Conservation (phyloP, 2,797 vertebrate genomes). For the Acanthurus tractus region DNA sequence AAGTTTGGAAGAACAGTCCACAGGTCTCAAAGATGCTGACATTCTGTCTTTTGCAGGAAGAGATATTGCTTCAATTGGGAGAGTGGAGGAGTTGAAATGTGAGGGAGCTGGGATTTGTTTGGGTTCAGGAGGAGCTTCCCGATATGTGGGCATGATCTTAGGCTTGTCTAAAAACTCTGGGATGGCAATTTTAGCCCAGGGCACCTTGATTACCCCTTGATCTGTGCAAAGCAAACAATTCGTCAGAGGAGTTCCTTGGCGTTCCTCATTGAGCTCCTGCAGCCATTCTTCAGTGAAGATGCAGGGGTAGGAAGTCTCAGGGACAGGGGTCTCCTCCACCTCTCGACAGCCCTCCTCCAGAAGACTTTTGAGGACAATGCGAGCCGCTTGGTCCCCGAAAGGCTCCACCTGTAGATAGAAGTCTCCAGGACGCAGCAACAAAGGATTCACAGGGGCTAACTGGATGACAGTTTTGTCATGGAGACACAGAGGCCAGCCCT, state of each 20-base stretch:
- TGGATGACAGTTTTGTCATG: slow-evolving; percentile 92
- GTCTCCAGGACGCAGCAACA: slow-evolving; percentile 92
- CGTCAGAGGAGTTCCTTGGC: slow-evolving; percentile 82
- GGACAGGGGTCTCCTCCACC: slow-evolving; percentile 88
- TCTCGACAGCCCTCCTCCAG: slow-evolving; percentile 86
- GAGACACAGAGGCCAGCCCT: slow-evolving; percentile 96
- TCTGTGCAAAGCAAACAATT: slow-evolving; percentile 92
- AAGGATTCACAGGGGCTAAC: slow-evolving; percentile 90
- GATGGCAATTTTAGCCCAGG: slow-evolving; percentile 88
- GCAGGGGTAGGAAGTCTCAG: slow-evolving; percentile 86
- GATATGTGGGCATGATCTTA: slow-evolving; percentile 63
- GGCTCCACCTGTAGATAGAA: slow-evolving; percentile 95
- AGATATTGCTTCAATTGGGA: slow-evolving; percentile 78
- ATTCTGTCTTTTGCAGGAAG: slow-evolving; percentile 74
- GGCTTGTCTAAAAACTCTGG: slow-evolving; percentile 91
- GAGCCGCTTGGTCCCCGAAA: slow-evolving; percentile 88
- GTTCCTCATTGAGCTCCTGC: slow-evolving; percentile 86
- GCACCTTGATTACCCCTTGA: slow-evolving; percentile 88
- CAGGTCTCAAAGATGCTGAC: slow-evolving; percentile 77
- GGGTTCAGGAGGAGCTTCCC: slow-evolving; percentile 62
- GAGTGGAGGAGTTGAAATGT: slow-evolving; percentile 73
- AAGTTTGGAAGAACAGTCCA: slow-evolving; percentile 77
- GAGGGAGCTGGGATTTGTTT: slow-evolving; percentile 46
- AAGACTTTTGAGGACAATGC: slow-evolving; percentile 92
- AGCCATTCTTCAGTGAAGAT: slow-evolving; percentile 94